Conservation (phyloP, 2,797 vertebrate genomes). For the Podarcis siculus region DNA sequence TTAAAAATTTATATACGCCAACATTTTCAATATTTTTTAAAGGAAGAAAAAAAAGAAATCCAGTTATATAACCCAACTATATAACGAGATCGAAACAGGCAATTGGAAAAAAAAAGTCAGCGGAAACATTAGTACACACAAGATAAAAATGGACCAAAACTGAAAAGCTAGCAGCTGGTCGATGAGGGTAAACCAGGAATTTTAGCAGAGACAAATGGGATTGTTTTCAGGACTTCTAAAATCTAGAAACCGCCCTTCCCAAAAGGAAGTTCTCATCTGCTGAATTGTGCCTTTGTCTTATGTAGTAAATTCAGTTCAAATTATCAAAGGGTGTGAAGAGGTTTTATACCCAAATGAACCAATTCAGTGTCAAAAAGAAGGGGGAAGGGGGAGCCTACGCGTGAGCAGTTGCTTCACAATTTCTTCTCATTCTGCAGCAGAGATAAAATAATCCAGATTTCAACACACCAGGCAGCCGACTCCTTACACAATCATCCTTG, state of each 20-base stretch:
- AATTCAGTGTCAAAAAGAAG: neutral
- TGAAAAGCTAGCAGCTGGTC: no score
- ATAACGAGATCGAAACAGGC: neutral
- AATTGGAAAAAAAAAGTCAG: neutral
- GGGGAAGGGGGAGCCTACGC: no score
- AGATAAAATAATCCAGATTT: constrained; percentile 21
- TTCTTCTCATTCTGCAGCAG: neutral
- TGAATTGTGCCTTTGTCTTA: neutral
- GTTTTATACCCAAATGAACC: neutral
- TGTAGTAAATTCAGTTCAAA: neutral
- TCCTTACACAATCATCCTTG: neutral
- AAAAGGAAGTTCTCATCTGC: no score
- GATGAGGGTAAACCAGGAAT: neutral
- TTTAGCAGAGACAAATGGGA: neutral
- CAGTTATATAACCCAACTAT: neutral
- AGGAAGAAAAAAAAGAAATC: no score
- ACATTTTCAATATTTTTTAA: neutral
- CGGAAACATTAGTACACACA: neutral
- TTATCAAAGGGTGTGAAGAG: neutral
- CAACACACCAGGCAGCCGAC: neutral
- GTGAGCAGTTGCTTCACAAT: neutral
- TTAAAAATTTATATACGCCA: neutral
- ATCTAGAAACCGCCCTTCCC: neutral
- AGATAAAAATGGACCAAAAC: neutral
- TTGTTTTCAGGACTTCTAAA: neutral